phyloP scores from a whole-genome alignment of 2,797 vertebrate species.

The Okamejei kenojei region DNA sequence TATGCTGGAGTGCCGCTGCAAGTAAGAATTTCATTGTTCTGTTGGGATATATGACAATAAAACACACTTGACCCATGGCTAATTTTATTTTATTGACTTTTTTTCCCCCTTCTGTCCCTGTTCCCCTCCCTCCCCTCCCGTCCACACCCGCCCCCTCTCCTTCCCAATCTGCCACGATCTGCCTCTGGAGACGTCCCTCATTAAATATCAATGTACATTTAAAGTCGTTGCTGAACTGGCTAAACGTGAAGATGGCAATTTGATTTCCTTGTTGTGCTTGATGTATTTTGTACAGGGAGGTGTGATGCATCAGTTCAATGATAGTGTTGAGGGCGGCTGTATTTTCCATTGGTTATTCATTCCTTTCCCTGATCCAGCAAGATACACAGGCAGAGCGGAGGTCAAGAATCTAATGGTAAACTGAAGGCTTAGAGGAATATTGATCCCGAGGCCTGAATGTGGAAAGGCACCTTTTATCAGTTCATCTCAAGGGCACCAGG shows the following conservation, averaged over 20 bases:
- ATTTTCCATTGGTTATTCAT: neutral
- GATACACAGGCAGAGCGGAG: neutral
- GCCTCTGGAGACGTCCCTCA: neutral
- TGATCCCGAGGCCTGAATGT: neutral
- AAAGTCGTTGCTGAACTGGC: neutral
- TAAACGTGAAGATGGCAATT: neutral
- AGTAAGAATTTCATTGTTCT: too few relatives aligned
- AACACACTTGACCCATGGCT: too few relatives aligned
- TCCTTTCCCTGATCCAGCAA: neutral
- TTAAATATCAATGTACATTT: neutral
- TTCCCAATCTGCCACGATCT: neutral
- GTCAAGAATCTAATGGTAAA: neutral
- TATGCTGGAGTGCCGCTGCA: too few relatives aligned
- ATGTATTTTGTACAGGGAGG: neutral
- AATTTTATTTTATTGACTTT: too few relatives aligned
- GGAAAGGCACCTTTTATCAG: neutral
- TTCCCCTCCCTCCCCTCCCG: too few relatives aligned
- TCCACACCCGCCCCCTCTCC: neutral
- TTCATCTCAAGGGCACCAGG: neutral
- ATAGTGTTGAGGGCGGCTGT: neutral
- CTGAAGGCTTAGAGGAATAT: constrained; percentile 1
- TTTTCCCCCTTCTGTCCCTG: too few relatives aligned
- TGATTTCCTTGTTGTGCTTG: neutral
- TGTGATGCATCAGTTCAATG: neutral
- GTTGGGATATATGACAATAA: too few relatives aligned